Evolutionary conservation across 2,113 vertebrate species (phyloP).

Genomic region (Syrrhaptes paradoxus): DNA sequence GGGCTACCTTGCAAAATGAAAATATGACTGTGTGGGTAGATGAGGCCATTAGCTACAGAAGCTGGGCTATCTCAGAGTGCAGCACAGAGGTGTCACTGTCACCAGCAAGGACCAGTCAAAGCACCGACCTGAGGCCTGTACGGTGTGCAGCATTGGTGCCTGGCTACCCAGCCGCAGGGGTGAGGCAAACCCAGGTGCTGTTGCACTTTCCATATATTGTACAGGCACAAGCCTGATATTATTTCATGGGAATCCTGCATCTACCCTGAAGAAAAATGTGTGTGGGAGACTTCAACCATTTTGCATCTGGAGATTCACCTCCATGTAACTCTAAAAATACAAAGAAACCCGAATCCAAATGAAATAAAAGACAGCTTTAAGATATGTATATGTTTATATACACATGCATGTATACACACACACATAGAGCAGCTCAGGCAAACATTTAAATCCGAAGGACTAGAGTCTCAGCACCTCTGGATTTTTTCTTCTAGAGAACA

Average conservation of each 20-base stretch:
- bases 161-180: neutral
- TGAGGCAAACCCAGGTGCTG: neutral
- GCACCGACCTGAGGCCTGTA: rapidly evolving
- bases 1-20: neutral
- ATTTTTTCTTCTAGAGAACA: neutral
- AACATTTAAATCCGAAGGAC: neutral
- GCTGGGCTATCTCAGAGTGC: neutral
- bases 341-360: neutral
- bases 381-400: neutral
- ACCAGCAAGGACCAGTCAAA: neutral
- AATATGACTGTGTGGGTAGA: too few relatives aligned
- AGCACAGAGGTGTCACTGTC: neutral
- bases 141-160: too few relatives aligned
- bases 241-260: neutral
- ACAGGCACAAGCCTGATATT: neutral
- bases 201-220: neutral
- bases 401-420: rapidly evolving
- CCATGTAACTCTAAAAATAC: neutral
- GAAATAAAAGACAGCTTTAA: neutral
- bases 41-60: neutral
- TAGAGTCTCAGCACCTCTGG: neutral
- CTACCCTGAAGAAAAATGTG: neutral
- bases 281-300: neutral
- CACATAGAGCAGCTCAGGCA: neutral
- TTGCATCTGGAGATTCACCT: neutral